Percentiles rank a stretch among this genome's conserved stretches.
Evolutionary conservation across 23 tunicate species (phyloP).

Genomic region (Diplosoma virens): DNA sequence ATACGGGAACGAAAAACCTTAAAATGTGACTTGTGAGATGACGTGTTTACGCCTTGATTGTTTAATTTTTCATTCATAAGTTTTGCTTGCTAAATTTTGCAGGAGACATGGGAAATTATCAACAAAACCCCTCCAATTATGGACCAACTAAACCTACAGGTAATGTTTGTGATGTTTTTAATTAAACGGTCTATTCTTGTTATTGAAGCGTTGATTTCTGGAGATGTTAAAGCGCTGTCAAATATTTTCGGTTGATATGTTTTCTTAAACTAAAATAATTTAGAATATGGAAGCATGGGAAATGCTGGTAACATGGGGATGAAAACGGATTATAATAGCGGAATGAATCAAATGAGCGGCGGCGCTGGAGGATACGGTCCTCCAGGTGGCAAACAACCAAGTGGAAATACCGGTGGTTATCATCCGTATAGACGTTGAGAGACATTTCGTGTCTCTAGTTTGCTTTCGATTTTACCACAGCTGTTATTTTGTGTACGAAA

Average conservation of each 20-base stretch:
- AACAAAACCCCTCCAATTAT: conserved; percentile 29
- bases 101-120: conserved; percentile 61
- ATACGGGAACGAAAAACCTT: too few relatives aligned
- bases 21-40: too few relatives aligned
- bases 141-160: conserved; percentile 42
- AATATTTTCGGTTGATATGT: too few relatives aligned
- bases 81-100: too few relatives aligned
- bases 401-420: conserved; percentile 1
- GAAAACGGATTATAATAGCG: conserved; percentile 16
- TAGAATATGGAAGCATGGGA: conserved; percentile 24
- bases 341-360: conserved; percentile 26
- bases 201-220: background rate
- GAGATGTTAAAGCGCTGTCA: too few relatives aligned
- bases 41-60: too few relatives aligned
- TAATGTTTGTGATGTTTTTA: background rate
- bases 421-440: conserved; percentile 30
- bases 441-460: background rate
- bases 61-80: too few relatives aligned
- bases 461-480: background rate
- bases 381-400: conserved; percentile 1
- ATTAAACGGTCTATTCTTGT: background rate
- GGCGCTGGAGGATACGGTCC: conserved; percentile 45
- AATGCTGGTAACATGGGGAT: conserved; percentile 19
- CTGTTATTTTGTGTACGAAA: background rate
- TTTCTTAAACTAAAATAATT: background rate